Evolutionary conservation across 2,888 invertebrate species (phyloP).

Genomic region (Tetragonisca angustula): DNA sequence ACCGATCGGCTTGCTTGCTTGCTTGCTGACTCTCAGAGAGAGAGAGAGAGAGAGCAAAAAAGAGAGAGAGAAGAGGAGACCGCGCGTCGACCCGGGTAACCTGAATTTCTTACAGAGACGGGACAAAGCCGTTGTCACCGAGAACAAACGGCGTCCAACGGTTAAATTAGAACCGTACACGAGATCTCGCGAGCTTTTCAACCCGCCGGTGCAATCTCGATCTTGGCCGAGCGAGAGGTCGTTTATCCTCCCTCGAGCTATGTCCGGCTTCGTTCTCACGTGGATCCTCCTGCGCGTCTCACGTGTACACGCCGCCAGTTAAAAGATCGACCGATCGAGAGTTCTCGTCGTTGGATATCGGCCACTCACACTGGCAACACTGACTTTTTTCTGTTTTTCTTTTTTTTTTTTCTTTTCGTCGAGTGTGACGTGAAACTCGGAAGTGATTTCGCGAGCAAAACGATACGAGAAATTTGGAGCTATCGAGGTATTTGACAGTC

Average conservation of each 20-base stretch:
- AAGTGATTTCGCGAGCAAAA: conserved; percentile 36
- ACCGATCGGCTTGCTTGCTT: neutral
- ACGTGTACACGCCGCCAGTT: conserved; percentile 33
- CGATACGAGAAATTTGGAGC: conserved; percentile 21
- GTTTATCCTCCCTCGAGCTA: conserved; percentile 70
- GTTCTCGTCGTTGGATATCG: conserved; percentile 34
- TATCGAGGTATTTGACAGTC: neutral
- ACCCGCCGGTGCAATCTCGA: conserved; percentile 65
- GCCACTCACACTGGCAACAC: conserved; percentile 17
- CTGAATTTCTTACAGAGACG: conserved; percentile 59
- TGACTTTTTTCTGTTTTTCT: too few relatives aligned
- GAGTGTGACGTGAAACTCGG: neutral
- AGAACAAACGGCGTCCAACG: conserved; percentile 60
- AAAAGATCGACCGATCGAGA: conserved; percentile 27
- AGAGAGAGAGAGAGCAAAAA: too few relatives aligned
- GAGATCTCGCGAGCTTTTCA: conserved; percentile 62
- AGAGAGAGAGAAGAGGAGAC: neutral
- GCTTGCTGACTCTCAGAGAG: too few relatives aligned
- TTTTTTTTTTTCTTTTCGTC: neutral
- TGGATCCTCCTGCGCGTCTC: conserved; percentile 37
- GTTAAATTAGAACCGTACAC: conserved; percentile 68
- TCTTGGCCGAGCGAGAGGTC: conserved; percentile 64
- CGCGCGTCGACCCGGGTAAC: conserved; percentile 47
- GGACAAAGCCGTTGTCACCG: conserved; percentile 48
- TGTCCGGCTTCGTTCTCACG: conserved; percentile 66